Base-by-base conservation (phyloP, 2,888 invertebrate genomes). In the Pseudococcus jackbeardsleyi region DNA sequence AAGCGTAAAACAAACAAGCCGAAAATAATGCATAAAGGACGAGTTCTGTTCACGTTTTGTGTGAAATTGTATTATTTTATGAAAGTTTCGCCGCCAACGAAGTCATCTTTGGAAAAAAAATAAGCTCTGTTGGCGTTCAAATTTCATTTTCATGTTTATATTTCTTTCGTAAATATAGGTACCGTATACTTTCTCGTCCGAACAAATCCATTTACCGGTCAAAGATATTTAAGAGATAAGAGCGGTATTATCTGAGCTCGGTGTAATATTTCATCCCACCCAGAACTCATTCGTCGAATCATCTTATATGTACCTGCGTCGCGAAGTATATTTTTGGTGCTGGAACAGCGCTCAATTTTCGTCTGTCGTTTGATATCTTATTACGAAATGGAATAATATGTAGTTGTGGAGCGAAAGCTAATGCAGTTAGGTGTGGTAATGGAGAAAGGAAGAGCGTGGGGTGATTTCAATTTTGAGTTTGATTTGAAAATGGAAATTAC, bases 141-240 rank as follows among this genome's bases (percentile, higher is more conserved):
- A 72, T 72, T 26, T 68, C 68, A 68, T 68, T 68, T 68, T 68
- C 68, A 68, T 68, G 68, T 68, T 68, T 68, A 68, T 68, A 26
- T 68, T 68, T 22, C 15, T 22, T 33, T 42, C 42, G 42, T 42
- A 42, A 33, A 33, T 33, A 33, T 33, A 33, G 26, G 26, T 33
- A 33, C 26, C 26, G 26, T 33, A 59, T n/a, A 26, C 68, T 68
- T 68, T 68, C 26, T 68, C 12, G 26, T 2, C 12, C n/a, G 9
- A 22, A 68, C 15, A 68, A 68, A 68, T 68, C 68, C 68, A 26
- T 68, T 68, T 68, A 68, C 68, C 68, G 26, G 68, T 68, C 68
- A 68, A 68, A 68, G 68, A 68, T 68, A 68, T 26, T 68, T 68
- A 68, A 26, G 12, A 68, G 68, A 68, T 26, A 26, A 68, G 68